Conservation (phyloP, 1,140 invertebrate species). For the Wiebesia pumilae region DNA sequence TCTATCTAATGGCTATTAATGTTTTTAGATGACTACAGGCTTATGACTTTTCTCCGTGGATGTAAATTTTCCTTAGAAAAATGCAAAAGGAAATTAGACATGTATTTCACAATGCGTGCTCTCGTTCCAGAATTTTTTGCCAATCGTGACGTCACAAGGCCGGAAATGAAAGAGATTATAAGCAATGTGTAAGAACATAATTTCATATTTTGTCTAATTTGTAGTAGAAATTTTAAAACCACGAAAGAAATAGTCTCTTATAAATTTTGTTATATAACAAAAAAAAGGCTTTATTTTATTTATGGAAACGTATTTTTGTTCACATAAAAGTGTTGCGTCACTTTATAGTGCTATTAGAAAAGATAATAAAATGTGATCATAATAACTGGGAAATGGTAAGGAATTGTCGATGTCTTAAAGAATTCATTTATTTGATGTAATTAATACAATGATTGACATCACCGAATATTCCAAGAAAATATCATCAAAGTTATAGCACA, state of each 20-base stretch:
- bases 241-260: neutral
- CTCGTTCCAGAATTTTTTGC: slow-evolving; percentile 89
- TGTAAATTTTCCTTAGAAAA: slow-evolving; percentile 90
- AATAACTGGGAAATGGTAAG: neutral
- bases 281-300: neutral
- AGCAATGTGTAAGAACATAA: slow-evolving; percentile 80
- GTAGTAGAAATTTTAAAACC: neutral
- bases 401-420: too few relatives aligned
- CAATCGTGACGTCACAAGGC: slow-evolving; percentile 82
- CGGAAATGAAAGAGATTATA: slow-evolving; percentile 82
- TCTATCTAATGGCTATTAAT: neutral
- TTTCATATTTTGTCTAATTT: slow-evolving; percentile 15
- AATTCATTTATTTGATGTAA: too few relatives aligned
- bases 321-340: neutral
- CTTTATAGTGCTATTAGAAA: neutral
- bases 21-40: slow-evolving; percentile 80
- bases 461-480: too few relatives aligned
- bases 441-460: too few relatives aligned
- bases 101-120: slow-evolving; percentile 88
- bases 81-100: slow-evolving; percentile 87
- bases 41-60: slow-evolving; percentile 86
- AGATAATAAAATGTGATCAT: neutral
- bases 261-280: neutral
- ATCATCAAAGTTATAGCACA: too few relatives aligned
- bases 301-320: neutral